Evolutionary conservation across 2,113 vertebrate species (phyloP), one percentile per base, ranked within the genome.

Genomic region (Falco punctatus): DNA sequence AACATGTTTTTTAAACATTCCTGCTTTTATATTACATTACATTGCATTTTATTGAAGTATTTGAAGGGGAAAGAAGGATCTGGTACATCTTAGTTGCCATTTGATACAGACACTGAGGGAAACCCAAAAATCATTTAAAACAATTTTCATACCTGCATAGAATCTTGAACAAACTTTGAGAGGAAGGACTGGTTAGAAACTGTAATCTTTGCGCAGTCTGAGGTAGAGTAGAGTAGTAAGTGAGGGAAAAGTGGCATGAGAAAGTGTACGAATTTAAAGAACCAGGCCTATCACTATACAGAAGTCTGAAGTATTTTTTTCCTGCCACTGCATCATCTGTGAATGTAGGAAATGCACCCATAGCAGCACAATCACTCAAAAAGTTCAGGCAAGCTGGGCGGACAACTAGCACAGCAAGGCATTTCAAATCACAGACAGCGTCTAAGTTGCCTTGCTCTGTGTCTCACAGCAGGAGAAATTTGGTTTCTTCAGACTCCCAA

Each of bases 401-500:
- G 59, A 94, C 59, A 90, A 48, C 46, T 28, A 81, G 42, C 67
- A 52, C 52, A 86, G 52, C n/a, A 94, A 91, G 51, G 20, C 24
- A 71, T 84, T 92, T 94, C 72, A 86, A 69, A 90, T 74, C 49
- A 75, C 3, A 1, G n/a, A 59, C 30, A 44, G 13, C 32, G 26
- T 92, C 66, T 88, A 64, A 84, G 78, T 71, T 88, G 17, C 44
- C 42, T 51, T 72, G 8, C 46, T 90, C 55, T 77, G 0, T 62
- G 38, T 87, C 83, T 94, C 92, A 65, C 90, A 96, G 81, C 69
- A 92, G 80, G 86, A 73, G 49, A 92, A 92, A 81, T 81, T 95
- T 95, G 75, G 57, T 94, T 96, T 92, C 77, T 90, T 11, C 51
- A 88, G 90, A 72, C 57, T 88, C 61, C 75, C 55, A 92, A 64